phyloP scores from a whole-genome alignment of 2,888 invertebrate genomes.

The Clitarchus hookeri region DNA sequence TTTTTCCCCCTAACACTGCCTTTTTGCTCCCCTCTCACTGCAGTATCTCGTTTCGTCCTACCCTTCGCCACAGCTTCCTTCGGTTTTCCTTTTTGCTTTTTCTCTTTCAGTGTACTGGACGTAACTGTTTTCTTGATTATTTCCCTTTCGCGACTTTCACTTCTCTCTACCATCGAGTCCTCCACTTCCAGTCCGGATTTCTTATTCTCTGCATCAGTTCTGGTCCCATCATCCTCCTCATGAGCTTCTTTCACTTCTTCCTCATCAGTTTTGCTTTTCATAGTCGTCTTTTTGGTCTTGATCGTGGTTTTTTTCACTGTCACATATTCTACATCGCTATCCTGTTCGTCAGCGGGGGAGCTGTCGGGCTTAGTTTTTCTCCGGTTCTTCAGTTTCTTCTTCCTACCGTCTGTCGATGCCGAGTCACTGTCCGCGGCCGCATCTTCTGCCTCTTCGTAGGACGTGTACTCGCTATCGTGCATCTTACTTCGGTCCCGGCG shows the following conservation, averaged over 20 bases:
- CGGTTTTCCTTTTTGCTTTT: constrained; percentile 23
- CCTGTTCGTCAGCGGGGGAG: constrained; percentile 28
- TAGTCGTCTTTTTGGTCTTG: constrained; percentile 31
- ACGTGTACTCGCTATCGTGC: constrained; percentile 44
- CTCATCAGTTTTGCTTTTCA: constrained; percentile 29
- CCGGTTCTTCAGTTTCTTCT: constrained; percentile 28
- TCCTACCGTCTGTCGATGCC: not conserved
- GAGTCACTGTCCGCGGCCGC: constrained; percentile 22
- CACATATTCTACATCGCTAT: constrained; percentile 30
- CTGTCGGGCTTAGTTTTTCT: constrained; percentile 26
- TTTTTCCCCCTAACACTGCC: constrained; percentile 5
- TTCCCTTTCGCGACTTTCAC: constrained; percentile 19
- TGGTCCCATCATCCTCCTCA: constrained; percentile 25
- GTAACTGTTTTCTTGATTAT: constrained; percentile 19
- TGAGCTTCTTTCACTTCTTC: constrained; percentile 30
- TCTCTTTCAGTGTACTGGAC: constrained; percentile 3
- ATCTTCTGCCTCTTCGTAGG: constrained; percentile 21
- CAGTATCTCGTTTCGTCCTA: not conserved
- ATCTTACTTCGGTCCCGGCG: constrained; percentile 36
- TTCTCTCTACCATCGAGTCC: constrained; percentile 20
- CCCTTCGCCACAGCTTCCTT: constrained; percentile 3
- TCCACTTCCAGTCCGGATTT: constrained; percentile 25
- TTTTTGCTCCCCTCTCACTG: constrained; percentile 19
- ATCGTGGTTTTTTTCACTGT: constrained; percentile 30
- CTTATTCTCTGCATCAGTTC: not conserved